Base-by-base conservation (phyloP, 2,113 vertebrate genomes). In the Bufo bufo region DNA sequence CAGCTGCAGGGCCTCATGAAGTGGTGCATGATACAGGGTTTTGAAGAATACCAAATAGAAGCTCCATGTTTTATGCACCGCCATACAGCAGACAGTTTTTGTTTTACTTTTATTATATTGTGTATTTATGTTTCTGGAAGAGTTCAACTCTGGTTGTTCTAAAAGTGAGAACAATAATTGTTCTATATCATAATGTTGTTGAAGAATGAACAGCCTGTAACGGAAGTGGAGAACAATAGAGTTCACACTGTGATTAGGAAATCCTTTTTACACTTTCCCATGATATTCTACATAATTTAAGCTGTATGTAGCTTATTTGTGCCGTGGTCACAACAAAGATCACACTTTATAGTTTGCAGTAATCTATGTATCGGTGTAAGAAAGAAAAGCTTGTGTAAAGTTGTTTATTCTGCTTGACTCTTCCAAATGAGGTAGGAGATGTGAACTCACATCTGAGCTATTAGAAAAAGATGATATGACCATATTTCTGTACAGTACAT, bases 171-270 rank as follows among this genome's bases (percentile, higher is more conserved):
- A 54, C 33, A 4, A 52, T 69, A 83, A 33, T 47, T 52, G 49
- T 52, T 49, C 14, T 66, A 54, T 74, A 19, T 49, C 14, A 74
- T 66, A 69, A 69, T 52, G 66, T 71, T 17, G 49, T 23, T 33
- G 20, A 11, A 85, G 65, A 33, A 74, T 19, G 61, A 74, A 58
- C 13, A 45, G 83, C 58, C 58, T 74, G 65, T 43, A 58, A 65
- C 58, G 59, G 59, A 82, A 82, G 45, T 82, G 16, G n/a, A 63
- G 61, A n/a, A 65, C 58, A 82, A 82, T 50, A 49, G 80, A 82
- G 49, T 58, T 61, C 59, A 82, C 45, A 50, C 61, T 82, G 58
- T 43, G 49, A 72, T 85, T 56, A 58, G 83, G 66, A 85, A 85
- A 74, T 72, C 69, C 69, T 84, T 65, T 8, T 82, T 43, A 72